Base-by-base conservation (phyloP, 2,888 invertebrate genomes). In the Baronia brevicornis region DNA sequence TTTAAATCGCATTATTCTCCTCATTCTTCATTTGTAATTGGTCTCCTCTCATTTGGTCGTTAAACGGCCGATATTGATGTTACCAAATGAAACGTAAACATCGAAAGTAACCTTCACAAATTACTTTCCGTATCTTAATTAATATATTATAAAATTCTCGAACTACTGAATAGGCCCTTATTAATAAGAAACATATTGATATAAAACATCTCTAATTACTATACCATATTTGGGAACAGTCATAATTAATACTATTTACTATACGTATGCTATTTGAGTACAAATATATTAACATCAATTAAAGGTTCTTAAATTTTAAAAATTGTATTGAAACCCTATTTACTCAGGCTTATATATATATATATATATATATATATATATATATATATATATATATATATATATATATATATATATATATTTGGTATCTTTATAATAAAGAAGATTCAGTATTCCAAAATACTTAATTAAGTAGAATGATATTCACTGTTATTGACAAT, bases 141-240 rank as follows among this genome's bases (percentile, higher is more conserved):
- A 5, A 12, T 18, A 26, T 23, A 7, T 11, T 15, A 4, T 10
- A 9, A 10, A 18, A 17, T 20, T 22, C 13, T 6, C 5, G 3
- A 9, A 20, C 27, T 46, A 45, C 39, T 43, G 50, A 44, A 45
- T 44, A 46, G 50, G 54, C 55, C 60, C 54, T 43, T 39, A 51
- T 34, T 31, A 39, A 30, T 41, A 30, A 45, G 39, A 24, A 33
- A 45, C 39, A 50, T 47, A 56, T 48, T 54, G 39, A 50, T 52
- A 58, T 46, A 62, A 62, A 66, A 59, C 46, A 48, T 46, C 45
- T 56, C 59, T 66, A 61, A 59, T 54, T 60, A 54, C 60, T 48
- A 41, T 56, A n/a, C n/a, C n/a, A n/a, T n/a, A n/a, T n/a, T n/a
- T n/a, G n/a, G n/a, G n/a, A n/a, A n/a, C n/a, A n/a, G n/a, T n/a